Percentiles rank a stretch among this genome's conserved stretches.
phyloP scores from a whole-genome alignment of 2,113 vertebrate genomes.

The Girardinichthys multiradiatus region DNA sequence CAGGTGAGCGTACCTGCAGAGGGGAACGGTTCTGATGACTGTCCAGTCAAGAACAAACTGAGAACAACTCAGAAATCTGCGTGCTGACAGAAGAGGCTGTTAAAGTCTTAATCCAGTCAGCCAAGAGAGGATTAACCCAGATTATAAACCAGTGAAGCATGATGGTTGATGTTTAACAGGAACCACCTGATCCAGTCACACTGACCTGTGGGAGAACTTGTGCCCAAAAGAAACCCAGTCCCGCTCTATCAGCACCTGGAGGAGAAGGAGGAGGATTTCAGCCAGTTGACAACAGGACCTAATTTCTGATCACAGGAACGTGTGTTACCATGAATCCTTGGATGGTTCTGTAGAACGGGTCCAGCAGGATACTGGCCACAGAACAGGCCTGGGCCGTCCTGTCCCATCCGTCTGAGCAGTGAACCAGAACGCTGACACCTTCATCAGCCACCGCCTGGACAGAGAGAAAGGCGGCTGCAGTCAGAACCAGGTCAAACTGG shows the following conservation, averaged over 20 bases:
- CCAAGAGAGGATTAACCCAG: neutral
- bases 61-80: neutral
- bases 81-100: neutral
- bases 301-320: neutral
- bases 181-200: neutral
- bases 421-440: conserved; percentile 93
- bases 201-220: conserved; percentile 97
- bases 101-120: neutral
- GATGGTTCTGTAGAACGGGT: conserved; percentile 92
- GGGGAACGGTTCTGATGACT: neutral
- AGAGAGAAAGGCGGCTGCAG: too few relatives aligned
- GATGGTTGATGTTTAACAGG: neutral
- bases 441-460: conserved; percentile 92
- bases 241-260: conserved; percentile 92
- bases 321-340: conserved; percentile 91
- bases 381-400: conserved; percentile 96
- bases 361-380: conserved; percentile 90
- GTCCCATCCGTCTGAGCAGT: conserved; percentile 99
- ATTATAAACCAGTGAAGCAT: neutral
- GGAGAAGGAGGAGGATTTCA: neutral
- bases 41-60: neutral
- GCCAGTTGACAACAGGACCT: too few relatives aligned
- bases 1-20: conserved; percentile 88
- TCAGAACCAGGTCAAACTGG: neutral
- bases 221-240: conserved; percentile 98